Evolutionary conservation across 2,113 vertebrate species (phyloP), one percentile per base, ranked within the genome.

Genomic region (Neofelis nebulosa): DNA sequence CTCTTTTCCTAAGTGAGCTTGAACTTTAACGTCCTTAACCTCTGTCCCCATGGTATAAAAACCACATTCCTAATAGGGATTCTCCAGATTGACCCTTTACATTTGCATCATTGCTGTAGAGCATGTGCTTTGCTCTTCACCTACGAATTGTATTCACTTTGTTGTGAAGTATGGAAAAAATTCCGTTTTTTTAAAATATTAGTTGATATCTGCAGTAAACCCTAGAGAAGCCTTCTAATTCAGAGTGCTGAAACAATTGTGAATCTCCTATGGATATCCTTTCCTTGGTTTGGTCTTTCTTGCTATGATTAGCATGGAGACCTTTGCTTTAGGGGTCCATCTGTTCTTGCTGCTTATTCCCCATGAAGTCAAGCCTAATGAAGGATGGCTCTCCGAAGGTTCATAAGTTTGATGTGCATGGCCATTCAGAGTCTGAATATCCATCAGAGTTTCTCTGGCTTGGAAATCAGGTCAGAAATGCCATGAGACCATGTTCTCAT

Each of bases 391-490:
- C 94, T 97, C 97, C 31, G 6, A 96, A 98, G 90, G 38, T 97
- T 86, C 92, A 94, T 94, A 93, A 97, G 87, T 98, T 96, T 97
- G 98, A 92, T 96, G 96, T 97, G 98, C 97, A 89, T 68, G 91
- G 84, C 74, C 93, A 85, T 97, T 97, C 97, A 76, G 38, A 69
- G 88, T 97, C 80, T 89, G 57, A 36, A 63, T 96, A 89, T 68
- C 81, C 96, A 81, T 97, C 95, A 90, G 84, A 48, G 45, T 87
- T 96, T 68, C 81, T 89, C n/a, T 95, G 95, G 95, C 92, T 94
- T 97, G 96, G 97, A 98, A 98, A 98, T 97, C 91, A 95, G 94
- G 87, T 98, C 98, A 97, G 90, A 94, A 95, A 86, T 38, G 50
- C 50, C 91, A 48, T 52, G 88, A 96, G 97, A 86, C 81, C 45